Base-by-base conservation (phyloP, 2,888 invertebrate species). In the Panorpa germanica region DNA sequence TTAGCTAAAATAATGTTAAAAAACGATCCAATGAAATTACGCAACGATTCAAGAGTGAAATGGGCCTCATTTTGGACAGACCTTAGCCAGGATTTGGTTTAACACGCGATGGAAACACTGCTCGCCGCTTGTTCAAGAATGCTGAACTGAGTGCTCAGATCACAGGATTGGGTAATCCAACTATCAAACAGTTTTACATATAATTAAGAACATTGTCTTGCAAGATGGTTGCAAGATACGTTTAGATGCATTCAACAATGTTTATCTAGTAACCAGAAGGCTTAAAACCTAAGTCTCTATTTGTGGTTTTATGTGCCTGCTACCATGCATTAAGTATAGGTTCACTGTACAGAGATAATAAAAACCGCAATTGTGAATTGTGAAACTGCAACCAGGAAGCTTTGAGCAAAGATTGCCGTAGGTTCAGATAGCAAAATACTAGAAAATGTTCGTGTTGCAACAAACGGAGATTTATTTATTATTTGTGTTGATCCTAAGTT, bases 81-180 rank as follows among this genome's bases (percentile, higher is more conserved):
- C 41, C 38, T 15, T 42, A 39, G 24, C 40, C 35, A 9, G 41
- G 41, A 2, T 40, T 28, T 35, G 40, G 41, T 5, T 38, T 22
- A 21, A 38, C 36, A 17, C 43, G 43, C 37, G 41, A 39, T 29
- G 43, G 39, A 10, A 40, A 40, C 32, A 39, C 38, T 9, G 36
- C 36, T 16, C 31, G 34, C 8, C 10, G 32, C 11, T 34, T 38
- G 27, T 37, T 38, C 24, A 31, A 42, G 41, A 46, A 49, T 48
- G n/a, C n/a, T n/a, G n/a, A n/a, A n/a, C n/a, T 9, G 22, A 12
- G 14, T 9, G 29, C 34, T 6, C 3, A 22, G 16, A 36, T 36
- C 15, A 24, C 28, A 20, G 34, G 26, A 1, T 15, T 35, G 15
- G 32, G n/a, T n/a, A n/a, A n/a, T n/a, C n/a, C n/a, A n/a, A n/a